Base-by-base conservation (phyloP, 2,113 vertebrate species). In the Oryzias celebensis region DNA sequence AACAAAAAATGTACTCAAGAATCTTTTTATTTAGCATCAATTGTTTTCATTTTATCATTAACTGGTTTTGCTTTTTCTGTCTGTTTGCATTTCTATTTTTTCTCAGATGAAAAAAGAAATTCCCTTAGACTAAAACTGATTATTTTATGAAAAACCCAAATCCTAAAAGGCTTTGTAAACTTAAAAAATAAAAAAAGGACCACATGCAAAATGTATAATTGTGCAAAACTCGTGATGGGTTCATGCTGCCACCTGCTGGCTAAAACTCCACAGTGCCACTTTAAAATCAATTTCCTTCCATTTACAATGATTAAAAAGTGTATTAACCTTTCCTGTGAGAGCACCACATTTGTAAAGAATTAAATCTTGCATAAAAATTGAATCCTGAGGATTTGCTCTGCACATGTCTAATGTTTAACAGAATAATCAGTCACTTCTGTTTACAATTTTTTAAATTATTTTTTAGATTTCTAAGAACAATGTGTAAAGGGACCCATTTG, bases 191-290 rank as follows among this genome's bases (percentile, higher is more conserved):
- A 48, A 10, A 17, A 20, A 18, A 7, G 8, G 8, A 18, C 5
- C 18, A 7, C 3, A 20, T 20, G n/a, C 3, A 17, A 48, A 48
- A 20, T 47, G 18, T 48, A 10, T 48, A 17, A 48, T 48, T 48
- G 14, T 18, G 5, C 4, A 1, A 17, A 48, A 18, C 16, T 48
- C 45, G 4, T 47, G 6, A 2, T 18, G 45, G 18, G 45, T 15
- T 18, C 46, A 48, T 48, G 47, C 47, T 48, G 47, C 47, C n/a
- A 48, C 47, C 47, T 18, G 20, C n/a, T 48, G 47, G 47, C 47
- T 18, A 48, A 48, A 48, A 36, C 36, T 36, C 36, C 36, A 36
- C 36, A 2, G 36, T 36, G 36, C 36, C 36, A 36, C 17, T n/a
- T 48, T 48, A 8, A 48, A 48, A 17, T 1, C 3, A n/a, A 48